These are phyloP conservation scores for Pocota personata DNA, from an alignment of 2,888 invertebrate genomes.

Conservation along the genomic window DNA sequence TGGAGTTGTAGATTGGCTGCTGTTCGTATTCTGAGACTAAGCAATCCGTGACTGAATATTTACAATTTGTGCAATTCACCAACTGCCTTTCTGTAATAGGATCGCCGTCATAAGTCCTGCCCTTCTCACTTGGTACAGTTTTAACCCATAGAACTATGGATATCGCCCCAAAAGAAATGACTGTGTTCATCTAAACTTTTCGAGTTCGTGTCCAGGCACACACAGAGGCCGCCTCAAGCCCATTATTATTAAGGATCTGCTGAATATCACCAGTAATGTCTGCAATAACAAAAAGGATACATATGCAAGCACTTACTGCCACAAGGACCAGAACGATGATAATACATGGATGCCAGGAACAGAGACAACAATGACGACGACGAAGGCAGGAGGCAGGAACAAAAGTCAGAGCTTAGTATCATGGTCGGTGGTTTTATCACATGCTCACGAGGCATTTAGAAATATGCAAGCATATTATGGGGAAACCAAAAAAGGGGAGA, in stretches of 20 bases:
- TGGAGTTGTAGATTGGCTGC: too few relatives aligned
- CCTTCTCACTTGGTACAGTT: slow-evolving; percentile 11
- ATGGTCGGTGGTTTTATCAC: slow-evolving; percentile 73
- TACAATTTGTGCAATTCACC: background rate
- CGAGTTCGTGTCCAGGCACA: slow-evolving; percentile 36
- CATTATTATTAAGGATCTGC: slow-evolving; percentile 68
- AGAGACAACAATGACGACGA: slow-evolving; percentile 59
- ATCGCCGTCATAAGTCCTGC: slow-evolving; percentile 11
- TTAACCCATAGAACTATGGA: background rate
- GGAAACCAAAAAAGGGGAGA: slow-evolving; percentile 11
- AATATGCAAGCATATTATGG: slow-evolving; percentile 67
- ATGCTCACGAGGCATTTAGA: slow-evolving; percentile 74
- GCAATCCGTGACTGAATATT: background rate
- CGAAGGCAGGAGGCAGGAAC: slow-evolving; percentile 6
- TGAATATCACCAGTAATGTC: slow-evolving; percentile 67
- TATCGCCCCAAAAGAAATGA: background rate
- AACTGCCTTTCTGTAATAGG: slow-evolving; percentile 31
- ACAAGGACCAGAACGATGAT: slow-evolving; percentile 59
- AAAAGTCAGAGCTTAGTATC: slow-evolving; percentile 60
- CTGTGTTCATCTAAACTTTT: slow-evolving; percentile 55
- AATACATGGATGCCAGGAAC: slow-evolving; percentile 54
- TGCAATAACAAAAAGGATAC: slow-evolving; percentile 69
- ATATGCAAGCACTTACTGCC: slow-evolving; percentile 67
- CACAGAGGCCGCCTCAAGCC: slow-evolving; percentile 20
- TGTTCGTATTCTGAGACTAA: background rate